Evolutionary conservation across 1,140 invertebrate genomes (phyloP).

Genomic region (Caenorhabditis brenneri): DNA sequence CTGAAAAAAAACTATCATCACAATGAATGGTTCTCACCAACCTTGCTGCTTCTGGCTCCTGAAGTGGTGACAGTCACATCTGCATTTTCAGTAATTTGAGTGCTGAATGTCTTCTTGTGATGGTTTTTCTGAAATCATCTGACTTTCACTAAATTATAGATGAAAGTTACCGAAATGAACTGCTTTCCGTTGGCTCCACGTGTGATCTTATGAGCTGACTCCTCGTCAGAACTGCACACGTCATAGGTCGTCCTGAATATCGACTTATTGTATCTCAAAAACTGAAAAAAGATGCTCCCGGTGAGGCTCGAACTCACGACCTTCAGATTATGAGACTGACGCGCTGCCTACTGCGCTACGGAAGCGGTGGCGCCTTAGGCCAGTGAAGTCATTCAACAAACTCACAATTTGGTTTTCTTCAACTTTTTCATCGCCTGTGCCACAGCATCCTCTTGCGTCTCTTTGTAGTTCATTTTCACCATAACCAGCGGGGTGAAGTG

Average conservation of each 20-base stretch:
- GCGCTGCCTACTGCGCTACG: slow-evolving; percentile 88
- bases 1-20: not conserved
- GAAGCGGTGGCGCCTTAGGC: not conserved
- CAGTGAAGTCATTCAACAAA: not conserved
- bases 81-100: not conserved
- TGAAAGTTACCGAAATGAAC: not conserved
- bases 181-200: not conserved
- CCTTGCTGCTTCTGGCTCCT: not conserved
- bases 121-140: not conserved
- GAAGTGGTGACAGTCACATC: not conserved
- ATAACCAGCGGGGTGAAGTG: slow-evolving; percentile 19
- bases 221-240: not conserved
- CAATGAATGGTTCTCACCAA: not conserved
- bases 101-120: not conserved
- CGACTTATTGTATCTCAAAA: not conserved
- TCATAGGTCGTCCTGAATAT: not conserved
- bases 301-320: slow-evolving; percentile 75
- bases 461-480: not conserved
- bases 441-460: not conserved
- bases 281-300: not conserved
- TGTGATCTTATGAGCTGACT: not conserved
- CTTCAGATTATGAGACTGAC: slow-evolving; percentile 96
- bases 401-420: slow-evolving; percentile 22
- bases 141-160: not conserved
- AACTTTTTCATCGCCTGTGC: not conserved